Evolutionary conservation across 2,888 invertebrate genomes (phyloP).

Genomic region (Mactromeris polynyma): DNA sequence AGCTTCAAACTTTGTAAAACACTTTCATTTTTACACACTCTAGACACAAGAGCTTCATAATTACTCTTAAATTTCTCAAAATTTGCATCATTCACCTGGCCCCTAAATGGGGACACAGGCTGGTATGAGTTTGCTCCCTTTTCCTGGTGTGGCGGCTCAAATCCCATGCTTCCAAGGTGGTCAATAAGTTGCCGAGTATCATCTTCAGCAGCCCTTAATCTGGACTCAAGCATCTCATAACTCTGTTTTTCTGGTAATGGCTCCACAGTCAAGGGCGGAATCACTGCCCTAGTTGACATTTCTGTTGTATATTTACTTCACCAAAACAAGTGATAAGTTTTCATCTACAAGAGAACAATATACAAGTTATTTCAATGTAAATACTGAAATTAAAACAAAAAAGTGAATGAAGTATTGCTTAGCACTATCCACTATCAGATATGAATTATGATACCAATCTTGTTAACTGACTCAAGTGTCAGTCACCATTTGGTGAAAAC

Average conservation of each 20-base stretch:
- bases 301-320: neutral
- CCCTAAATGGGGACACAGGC: constrained; percentile 67
- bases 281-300: constrained; percentile 71
- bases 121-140: constrained; percentile 39
- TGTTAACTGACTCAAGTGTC: too few species aligned
- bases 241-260: constrained; percentile 72
- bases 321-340: neutral
- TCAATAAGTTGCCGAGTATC: constrained; percentile 78
- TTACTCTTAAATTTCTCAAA: constrained; percentile 72
- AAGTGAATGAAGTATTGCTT: too few species aligned
- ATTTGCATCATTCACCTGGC: constrained; percentile 59
- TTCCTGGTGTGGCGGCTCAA: constrained; percentile 61
- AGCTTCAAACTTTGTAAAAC: constrained; percentile 82
- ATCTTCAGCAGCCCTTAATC: constrained; percentile 77
- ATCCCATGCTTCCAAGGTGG: constrained; percentile 77
- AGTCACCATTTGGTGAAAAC: too few species aligned
- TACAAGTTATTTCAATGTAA: neutral
- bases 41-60: constrained; percentile 77
- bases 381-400: too few species aligned
- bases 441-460: too few species aligned
- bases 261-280: constrained; percentile 73
- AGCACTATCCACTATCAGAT: too few species aligned
- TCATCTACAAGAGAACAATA: neutral
- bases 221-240: constrained; percentile 75
- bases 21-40: constrained; percentile 84